phyloP scores from a whole-genome alignment of 2,797 vertebrate species.

The Cossypha heuglini region DNA sequence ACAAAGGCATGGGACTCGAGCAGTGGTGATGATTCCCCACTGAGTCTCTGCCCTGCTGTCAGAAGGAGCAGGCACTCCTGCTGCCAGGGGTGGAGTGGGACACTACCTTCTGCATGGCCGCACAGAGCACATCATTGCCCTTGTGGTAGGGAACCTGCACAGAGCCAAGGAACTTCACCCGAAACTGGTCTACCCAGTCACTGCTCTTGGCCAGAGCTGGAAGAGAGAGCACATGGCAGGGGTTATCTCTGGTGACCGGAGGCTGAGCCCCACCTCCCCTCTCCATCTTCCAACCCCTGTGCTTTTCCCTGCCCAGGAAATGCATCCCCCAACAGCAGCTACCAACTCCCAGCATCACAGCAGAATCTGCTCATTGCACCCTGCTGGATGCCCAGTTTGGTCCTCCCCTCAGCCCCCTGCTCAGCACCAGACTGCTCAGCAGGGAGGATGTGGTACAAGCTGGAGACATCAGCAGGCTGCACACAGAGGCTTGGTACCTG shows the following conservation, averaged over 20 bases:
- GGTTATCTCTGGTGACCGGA: rapidly evolving
- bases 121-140: constrained; percentile 94
- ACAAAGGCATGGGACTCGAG: not conserved
- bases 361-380: not conserved
- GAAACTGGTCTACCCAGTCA: constrained; percentile 92
- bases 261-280: not conserved
- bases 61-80: not conserved
- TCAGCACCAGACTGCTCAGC: not conserved
- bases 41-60: not conserved
- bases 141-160: constrained; percentile 96
- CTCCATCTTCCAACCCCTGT: not conserved
- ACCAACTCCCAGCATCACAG: not conserved
- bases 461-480: not conserved
- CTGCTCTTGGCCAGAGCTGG: constrained; percentile 82
- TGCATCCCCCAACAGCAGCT: not conserved
- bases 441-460: not conserved
- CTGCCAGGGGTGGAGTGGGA: not conserved
- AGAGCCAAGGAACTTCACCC: constrained; percentile 92
- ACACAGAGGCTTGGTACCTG: constrained; percentile 73
- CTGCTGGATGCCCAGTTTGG: not conserved
- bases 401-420: not conserved
- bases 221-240: not conserved
- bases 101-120: constrained; percentile 98
- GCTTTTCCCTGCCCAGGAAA: not conserved
- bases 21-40: not conserved